These are phyloP conservation scores for Pipra filicauda DNA, from an alignment of 2,113 vertebrate genomes.

Conservation along the genomic window DNA sequence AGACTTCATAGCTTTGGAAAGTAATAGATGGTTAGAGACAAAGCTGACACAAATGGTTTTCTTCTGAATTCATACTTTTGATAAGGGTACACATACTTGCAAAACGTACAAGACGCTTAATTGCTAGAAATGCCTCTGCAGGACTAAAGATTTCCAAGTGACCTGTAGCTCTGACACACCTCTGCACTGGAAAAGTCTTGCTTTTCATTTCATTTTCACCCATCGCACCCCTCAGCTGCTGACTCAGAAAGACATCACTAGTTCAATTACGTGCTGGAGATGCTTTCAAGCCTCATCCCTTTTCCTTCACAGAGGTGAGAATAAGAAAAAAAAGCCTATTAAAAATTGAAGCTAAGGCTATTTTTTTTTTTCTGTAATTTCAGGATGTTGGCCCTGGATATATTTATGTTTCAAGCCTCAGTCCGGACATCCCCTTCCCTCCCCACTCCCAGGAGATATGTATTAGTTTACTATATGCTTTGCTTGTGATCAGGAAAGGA, in stretches of 20 bases:
- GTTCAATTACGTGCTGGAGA: neutral
- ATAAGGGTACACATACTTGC: neutral
- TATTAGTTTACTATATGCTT: neutral
- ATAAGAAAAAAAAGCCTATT: neutral
- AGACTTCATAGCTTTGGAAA: neutral
- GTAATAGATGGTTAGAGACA: neutral
- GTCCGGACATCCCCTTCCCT: fast-evolving
- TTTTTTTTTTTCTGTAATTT: neutral
- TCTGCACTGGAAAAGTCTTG: neutral
- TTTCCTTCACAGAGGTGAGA: neutral
- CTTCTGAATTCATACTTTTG: constrained; percentile 24
- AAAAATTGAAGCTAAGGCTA: neutral
- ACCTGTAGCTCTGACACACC: neutral
- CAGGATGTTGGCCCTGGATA: neutral
- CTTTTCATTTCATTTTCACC: neutral
- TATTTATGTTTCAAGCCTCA: neutral
- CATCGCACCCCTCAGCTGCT: neutral
- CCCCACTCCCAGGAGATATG: fast-evolving
- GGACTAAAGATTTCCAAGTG: neutral
- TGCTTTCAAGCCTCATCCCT: neutral
- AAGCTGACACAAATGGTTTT: neutral
- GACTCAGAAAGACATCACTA: neutral
- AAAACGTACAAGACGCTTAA: neutral
- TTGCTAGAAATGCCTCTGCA: neutral
- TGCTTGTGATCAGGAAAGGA: neutral